Percentiles rank a stretch among this genome's conserved stretches.
Evolutionary conservation across 2,113 vertebrate genomes (phyloP).

Genomic region (Phyllostomus hastatus): DNA sequence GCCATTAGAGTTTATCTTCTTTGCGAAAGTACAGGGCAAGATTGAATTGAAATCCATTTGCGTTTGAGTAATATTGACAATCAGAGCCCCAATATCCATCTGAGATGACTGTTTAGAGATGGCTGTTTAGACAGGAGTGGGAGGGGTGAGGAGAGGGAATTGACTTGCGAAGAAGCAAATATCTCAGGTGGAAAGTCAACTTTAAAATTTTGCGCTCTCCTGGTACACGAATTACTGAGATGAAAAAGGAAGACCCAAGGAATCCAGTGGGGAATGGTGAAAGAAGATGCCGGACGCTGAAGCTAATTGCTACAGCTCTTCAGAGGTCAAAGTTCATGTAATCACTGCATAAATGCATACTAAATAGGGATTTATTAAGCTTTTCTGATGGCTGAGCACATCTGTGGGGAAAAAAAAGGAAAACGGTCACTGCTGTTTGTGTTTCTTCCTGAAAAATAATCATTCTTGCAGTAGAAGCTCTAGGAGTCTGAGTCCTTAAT

Average conservation of each 20-base stretch:
- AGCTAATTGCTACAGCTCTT: conserved; percentile 80
- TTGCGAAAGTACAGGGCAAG: conserved; percentile 19
- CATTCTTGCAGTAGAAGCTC: conserved; percentile 30
- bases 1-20: conserved; percentile 48
- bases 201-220: neutral
- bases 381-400: conserved; percentile 78
- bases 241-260: conserved; percentile 9
- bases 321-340: conserved; percentile 82
- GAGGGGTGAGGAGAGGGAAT: neutral
- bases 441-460: conserved; percentile 48
- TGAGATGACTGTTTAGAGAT: conserved; percentile 15
- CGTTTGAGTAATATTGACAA: conserved; percentile 33
- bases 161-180: conserved; percentile 1
- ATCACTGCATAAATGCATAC: conserved; percentile 83
- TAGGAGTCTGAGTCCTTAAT: conserved; percentile 17
- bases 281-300: conserved; percentile 61
- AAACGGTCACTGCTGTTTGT: conserved; percentile 33
- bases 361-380: conserved; percentile 80
- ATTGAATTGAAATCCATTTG: conserved; percentile 55
- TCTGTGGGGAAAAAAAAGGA: neutral
- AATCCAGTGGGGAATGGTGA: conserved; percentile 14
- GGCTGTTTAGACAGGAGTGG: neutral
- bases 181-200: conserved; percentile 32
- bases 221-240: neutral
- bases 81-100: conserved; percentile 33